Evolutionary conservation across 1,140 invertebrate genomes (phyloP), one percentile per base, ranked within the genome.

Genomic region (Papilio xuthus): DNA sequence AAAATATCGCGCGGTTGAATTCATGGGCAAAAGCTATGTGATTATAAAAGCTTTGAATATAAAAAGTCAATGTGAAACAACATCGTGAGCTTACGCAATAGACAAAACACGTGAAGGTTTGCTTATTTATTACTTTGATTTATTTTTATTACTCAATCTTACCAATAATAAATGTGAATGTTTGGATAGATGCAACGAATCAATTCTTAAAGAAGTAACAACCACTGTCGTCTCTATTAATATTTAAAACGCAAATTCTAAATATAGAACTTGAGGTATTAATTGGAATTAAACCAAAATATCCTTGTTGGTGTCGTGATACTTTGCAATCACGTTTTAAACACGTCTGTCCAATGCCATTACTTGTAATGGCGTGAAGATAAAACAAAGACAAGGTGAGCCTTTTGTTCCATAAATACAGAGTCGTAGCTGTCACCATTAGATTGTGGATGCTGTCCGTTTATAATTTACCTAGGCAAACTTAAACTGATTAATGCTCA

Each of bases 321-420:
- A 60, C 20, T 23, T 56, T 23, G 20, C 20, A 60, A 60, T 60
- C 56, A 60, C 20, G 56, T 12, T 60, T 60, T 60, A 60, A 60
- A 67, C 26, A 28, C 26, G 26, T 67, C 60, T 67, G 56, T 28
- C 26, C 60, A 28, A 26, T 60, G 23, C 60, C 60, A 67, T 67
- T 67, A 67, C 60, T 67, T 32, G 60, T 67, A 67, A 67, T 67
- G 60, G 60, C 26, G 60, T 67, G 60, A 67, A 67, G 26, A 67
- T 67, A 67, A 67, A 67, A 67, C 26, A 67, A 32, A 67, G 60
- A 67, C 60, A 67, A 67, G 60, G 60, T 67, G 26, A 28, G 12
- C 60, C 60, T 63, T 63, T 63, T 63, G 60, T 63, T 28, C 60
- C 13, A 63, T 63, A 63, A 23, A 26, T 15, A 63, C 26, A 32